Evolutionary conservation across 2,888 invertebrate genomes (phyloP).

Genomic region (Mesorhabditis spiculigera): DNA sequence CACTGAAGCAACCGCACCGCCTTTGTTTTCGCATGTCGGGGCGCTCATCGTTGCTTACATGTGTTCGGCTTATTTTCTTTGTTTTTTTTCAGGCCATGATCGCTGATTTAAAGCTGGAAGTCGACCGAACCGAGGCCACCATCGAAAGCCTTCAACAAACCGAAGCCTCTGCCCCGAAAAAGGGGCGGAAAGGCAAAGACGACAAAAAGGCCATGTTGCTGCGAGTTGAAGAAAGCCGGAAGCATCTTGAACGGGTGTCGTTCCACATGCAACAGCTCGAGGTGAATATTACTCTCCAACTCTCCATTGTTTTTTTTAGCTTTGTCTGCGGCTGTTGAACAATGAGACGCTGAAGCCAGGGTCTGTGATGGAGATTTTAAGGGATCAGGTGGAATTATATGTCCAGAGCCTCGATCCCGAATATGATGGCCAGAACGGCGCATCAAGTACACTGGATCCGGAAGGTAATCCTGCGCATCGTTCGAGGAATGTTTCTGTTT

Average conservation of each 20-base stretch:
- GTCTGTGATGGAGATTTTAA: constrained; percentile 38
- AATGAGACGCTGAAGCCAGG: constrained; percentile 53
- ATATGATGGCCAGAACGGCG: constrained; percentile 26
- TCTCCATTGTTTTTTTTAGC: constrained; percentile 16
- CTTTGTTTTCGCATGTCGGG: too few species aligned
- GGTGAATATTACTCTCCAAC: constrained; percentile 60
- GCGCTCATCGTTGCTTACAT: too few species aligned
- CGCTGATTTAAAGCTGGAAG: constrained; percentile 49
- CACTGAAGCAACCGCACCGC: too few species aligned
- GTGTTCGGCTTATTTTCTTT: neutral
- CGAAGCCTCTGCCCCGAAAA: constrained; percentile 36
- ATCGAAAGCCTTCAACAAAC: constrained; percentile 32
- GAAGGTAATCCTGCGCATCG: constrained; percentile 18
- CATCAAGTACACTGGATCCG: constrained; percentile 32
- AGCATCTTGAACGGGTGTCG: constrained; percentile 86
- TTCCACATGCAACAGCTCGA: constrained; percentile 95
- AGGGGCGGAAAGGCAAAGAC: constrained; percentile 50
- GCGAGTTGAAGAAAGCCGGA: constrained; percentile 83
- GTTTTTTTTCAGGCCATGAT: constrained; percentile 67
- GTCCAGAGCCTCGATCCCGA: constrained; percentile 46
- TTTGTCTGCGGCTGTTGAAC: constrained; percentile 55
- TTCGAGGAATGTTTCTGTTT: neutral
- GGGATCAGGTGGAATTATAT: constrained; percentile 49
- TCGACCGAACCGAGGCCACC: constrained; percentile 50
- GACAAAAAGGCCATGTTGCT: constrained; percentile 70